Evolutionary conservation across 2,113 vertebrate genomes (phyloP), one percentile per base, ranked within the genome.

Genomic region (Neopipo cinnamomea): DNA sequence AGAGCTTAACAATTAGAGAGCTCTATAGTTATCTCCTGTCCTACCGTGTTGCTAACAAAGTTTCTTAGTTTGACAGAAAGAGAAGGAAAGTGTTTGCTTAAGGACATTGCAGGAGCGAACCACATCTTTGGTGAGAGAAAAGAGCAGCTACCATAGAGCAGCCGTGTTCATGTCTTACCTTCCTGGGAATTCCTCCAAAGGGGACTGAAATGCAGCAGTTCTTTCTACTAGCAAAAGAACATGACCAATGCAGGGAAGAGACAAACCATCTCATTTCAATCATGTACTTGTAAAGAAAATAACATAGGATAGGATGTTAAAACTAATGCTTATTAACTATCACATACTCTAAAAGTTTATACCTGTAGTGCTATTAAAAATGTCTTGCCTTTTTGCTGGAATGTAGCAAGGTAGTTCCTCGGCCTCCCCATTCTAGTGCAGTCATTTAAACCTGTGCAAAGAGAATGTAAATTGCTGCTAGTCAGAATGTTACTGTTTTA

Each of bases 1-100:
- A 96, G 93, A 95, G 96, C 96, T 88, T 95, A 88, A 78, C 96
- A 96, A 97, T 97, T 97, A 98, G 97, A 94, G 93, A 91, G 68
- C 94, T 84, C 95, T 59, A 2, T 84, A 68, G 96, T 85, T 86
- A 75, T 85, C 33, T 86, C 85, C 59, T 52, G 82, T 75, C 97
- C 96, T 90, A 58, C 4, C 0, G 91, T 46, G 66, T 53, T 59
- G 53, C 93, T 87, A 85, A 86, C 71, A 75, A 80, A 95, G 92
- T 95, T 83, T 55, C 63, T 55, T 50, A 56, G 66, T 84, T 73
- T 89, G 85, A 85, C 93, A 81, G 82, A 91, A 96, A 80, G 92
- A 91, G 65, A 81, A 82, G 77, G 79, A 74, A 82, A 85, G 78
- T 74, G 66, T 97, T 97, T 97, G 94, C 86, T 92, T 88, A 83